Conservation (phyloP, 2,888 invertebrate species). For the Cantharis rufa region DNA sequence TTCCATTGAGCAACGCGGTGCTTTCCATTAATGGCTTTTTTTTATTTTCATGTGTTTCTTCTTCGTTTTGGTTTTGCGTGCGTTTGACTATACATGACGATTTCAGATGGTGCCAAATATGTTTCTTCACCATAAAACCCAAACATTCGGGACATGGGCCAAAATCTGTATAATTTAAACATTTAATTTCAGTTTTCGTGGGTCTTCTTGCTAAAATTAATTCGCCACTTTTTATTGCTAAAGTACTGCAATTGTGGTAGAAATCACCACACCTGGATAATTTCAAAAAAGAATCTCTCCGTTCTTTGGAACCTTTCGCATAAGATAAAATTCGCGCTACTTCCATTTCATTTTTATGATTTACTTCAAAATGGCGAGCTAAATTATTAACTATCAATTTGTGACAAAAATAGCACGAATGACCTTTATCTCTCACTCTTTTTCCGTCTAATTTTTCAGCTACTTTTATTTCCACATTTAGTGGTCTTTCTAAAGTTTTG, state of each 20-base stretch:
- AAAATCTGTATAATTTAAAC: too few relatives aligned
- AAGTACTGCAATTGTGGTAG: background rate
- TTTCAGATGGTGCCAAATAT: too few relatives aligned
- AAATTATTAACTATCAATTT: slow-evolving; percentile 2
- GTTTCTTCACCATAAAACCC: too few relatives aligned
- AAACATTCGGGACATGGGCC: too few relatives aligned
- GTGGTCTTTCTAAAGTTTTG: background rate
- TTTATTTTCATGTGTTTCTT: too few relatives aligned
- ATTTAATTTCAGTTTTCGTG: too few relatives aligned
- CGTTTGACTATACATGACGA: too few relatives aligned
- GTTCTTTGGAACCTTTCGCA: background rate
- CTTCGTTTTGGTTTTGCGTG: too few relatives aligned
- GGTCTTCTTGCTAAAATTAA: background rate
- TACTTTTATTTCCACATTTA: background rate
- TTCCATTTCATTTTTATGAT: slow-evolving; percentile 5
- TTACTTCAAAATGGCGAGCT: slow-evolving; percentile 11
- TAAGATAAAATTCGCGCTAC: slow-evolving; percentile 4
- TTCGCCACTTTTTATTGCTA: slow-evolving; percentile 1
- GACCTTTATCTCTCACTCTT: slow-evolving; percentile 1
- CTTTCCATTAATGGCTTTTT: too few relatives aligned
- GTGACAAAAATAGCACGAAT: slow-evolving; percentile 3
- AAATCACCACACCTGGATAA: background rate
- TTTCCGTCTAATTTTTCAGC: background rate
- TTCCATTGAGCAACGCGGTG: too few relatives aligned
- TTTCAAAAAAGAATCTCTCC: slow-evolving; percentile 2